phyloP scores from a whole-genome alignment of 2,113 vertebrate species.

The Asarcornis scutulata region DNA sequence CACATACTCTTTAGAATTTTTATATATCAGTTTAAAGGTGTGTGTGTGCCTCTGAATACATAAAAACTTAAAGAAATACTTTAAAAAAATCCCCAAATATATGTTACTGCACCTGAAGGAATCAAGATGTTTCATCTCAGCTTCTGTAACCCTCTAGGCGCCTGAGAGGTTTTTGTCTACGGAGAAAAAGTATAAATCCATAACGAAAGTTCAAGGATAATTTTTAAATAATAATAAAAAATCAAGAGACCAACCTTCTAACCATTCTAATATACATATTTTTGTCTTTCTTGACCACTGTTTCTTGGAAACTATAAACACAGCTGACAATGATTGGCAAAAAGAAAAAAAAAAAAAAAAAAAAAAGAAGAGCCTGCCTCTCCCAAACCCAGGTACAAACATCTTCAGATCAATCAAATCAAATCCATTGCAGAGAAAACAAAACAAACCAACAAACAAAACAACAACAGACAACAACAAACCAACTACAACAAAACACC shows the following conservation, averaged over 20 bases:
- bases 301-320: not conserved
- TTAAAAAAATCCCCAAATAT: not conserved
- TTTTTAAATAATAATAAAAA: not conserved
- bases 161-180: not conserved
- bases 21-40: not conserved
- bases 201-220: not conserved
- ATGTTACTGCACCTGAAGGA: not conserved
- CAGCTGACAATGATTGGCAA: accelerated
- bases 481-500: too few species aligned
- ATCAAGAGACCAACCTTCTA: not conserved
- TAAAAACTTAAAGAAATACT: not conserved
- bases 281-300: not conserved
- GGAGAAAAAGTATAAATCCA: not conserved
- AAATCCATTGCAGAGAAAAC: not conserved
- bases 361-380: not conserved
- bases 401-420: not conserved
- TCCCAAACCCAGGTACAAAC: not conserved
- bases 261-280: not conserved
- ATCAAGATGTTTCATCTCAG: not conserved
- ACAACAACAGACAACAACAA: not conserved
- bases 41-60: not conserved
- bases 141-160: not conserved
- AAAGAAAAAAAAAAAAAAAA: not conserved
- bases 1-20: not conserved
- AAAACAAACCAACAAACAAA: not conserved